Evolutionary conservation across 2,113 vertebrate species (phyloP), one percentile per base, ranked within the genome.

Genomic region (Gadus chalcogrammus): DNA sequence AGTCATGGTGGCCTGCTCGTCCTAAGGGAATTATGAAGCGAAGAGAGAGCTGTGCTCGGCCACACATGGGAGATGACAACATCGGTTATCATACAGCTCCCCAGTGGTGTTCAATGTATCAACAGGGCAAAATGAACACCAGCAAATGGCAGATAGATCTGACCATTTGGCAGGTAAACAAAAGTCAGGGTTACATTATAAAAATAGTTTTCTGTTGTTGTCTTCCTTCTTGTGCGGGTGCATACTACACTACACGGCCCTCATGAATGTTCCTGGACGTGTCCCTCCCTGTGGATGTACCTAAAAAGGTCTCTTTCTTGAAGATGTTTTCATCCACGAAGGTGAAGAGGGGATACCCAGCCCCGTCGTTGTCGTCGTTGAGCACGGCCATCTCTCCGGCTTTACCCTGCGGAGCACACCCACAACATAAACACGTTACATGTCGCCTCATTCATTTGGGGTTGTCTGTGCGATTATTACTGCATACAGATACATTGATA

Each of bases 271-370:
- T 13, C 3, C 28, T 48, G 2, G 31, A 35, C 4, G 4, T 35
- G 31, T 20, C 15, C 3, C 20, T 35, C 3, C 31, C 31, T 35
- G 31, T 35, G 12, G 20, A 56, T 84, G 78, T 74, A 93, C 92
- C 91, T 74, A 86, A 80, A 80, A 93, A 93, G 0, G 91, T 93
- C 76, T 93, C 91, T 78, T 93, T 93, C 84, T 93, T 91, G 84
- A 93, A 93, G 68, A 91, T 89, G 69, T 80, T 92, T 78, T 93
- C 92, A 61, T 93, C 84, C 0, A 93, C 93, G 75, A 84, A 93
- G 8, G 84, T 87, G 74, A 93, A 93, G n/a, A 93, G 87, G 70
- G 92, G 92, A 64, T 69, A 82, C 60, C 82, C 87, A 7, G 82
- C 85, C 31, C 69, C 78, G 0, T 92, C 87, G 0, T 66, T 87